Evolutionary conservation across 1,140 invertebrate species (phyloP).

Genomic region (Lepidostoma basale): DNA sequence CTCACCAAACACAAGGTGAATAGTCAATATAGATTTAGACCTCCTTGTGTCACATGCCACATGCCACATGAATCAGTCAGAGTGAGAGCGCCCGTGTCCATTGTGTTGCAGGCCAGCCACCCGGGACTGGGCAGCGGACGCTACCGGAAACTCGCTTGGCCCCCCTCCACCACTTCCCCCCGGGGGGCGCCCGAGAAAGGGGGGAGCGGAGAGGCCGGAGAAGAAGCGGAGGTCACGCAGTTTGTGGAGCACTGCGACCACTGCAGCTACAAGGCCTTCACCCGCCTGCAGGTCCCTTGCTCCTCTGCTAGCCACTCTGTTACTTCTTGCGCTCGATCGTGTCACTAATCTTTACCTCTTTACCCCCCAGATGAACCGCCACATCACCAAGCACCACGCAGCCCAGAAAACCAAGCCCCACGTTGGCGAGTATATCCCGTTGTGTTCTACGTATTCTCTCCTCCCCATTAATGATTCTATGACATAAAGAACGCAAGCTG

Average conservation of each 20-base stretch:
- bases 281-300: constrained; percentile 47
- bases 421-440: not conserved
- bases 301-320: not conserved
- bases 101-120: constrained; percentile 47
- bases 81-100: not conserved
- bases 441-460: not conserved
- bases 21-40: not conserved
- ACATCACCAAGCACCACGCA: not conserved
- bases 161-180: too few relatives aligned
- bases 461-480: not conserved
- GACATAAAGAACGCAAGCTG: too few relatives aligned
- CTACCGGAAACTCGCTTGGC: constrained; percentile 32
- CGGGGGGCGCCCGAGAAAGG: not conserved
- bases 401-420: constrained; percentile 3
- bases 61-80: not conserved
- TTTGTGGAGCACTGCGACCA: constrained; percentile 51
- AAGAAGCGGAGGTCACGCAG: constrained; percentile 34
- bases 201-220: not conserved
- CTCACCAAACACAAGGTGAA: constrained; percentile 53
- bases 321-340: not conserved
- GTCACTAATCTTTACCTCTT: not conserved
- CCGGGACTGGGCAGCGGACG: constrained; percentile 40
- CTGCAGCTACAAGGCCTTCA: constrained; percentile 50
- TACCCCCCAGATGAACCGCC: constrained; percentile 5
- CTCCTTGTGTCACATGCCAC: not conserved